Base-by-base conservation (phyloP, 2,888 invertebrate genomes). In the Idaea straminata region DNA sequence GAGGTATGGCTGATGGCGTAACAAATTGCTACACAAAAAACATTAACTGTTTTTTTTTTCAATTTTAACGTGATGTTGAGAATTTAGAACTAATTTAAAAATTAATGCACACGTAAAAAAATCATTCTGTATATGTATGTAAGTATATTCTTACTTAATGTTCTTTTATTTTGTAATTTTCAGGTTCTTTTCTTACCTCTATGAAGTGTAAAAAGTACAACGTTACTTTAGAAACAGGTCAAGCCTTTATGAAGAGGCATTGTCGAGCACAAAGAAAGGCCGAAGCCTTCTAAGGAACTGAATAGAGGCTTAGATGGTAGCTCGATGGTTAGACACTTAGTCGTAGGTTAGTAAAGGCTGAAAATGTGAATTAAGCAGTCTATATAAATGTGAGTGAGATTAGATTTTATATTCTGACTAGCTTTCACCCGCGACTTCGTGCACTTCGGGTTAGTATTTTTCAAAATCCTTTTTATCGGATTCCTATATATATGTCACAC, bases 211-310 rank as follows among this genome's bases (percentile, higher is more conserved):
- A 47, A 47, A 47, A 47, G 47, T 47, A 47, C 47, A 47, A 47
- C 47, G 47, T 47, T 10, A 47, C 38, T 66, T 68, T 64, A 58
- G 63, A 72, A 72, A 67, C 69, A 60, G 72, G 71, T 72, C 74
- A 69, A 71, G 70, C 61, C 59, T 74, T 69, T 70, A 71, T 71
- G 64, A 70, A 69, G 70, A 60, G 64, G 63, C 62, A 58, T 16
- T 16, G 58, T 16, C 16, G 59, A 34, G 34, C 34, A 59, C 59
- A 59, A 59, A 59, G 59, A 59, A 34, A 59, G 58, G 34, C 59
- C 59, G 47, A 47, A 25, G 16, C 34, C 34, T 25, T 58, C 58
- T 58, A 61, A 57, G 35, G 16, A 62, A 47, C 25, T 59, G 35
- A 16, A 60, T 65, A 34, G 34, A 25, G 34, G 25, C 34, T 25